Evolutionary conservation across 2,113 vertebrate species (phyloP), one percentile per base, ranked within the genome.

Genomic region (Delphinapterus leucas): DNA sequence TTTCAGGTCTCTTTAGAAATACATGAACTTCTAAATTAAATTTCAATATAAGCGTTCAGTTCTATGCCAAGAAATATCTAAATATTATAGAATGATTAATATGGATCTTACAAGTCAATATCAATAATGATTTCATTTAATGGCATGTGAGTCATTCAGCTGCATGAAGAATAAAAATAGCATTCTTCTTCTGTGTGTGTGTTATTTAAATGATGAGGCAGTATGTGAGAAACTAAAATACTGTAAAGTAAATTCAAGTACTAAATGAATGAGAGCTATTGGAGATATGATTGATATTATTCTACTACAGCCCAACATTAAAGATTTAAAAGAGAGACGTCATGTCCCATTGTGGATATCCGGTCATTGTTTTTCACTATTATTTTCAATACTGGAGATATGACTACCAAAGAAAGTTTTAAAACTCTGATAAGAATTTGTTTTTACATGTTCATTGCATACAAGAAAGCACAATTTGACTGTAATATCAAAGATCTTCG

Each of bases 1-100:
- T 96, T 90, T 61, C n/a, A 98, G 95, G 98, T 98, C 98, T 98
- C 97, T 98, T 98, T 97, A 60, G 96, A 97, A 98, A 98, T 76
- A 88, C 2, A 90, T 63, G 95, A 98, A 98, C 96, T 98, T 98
- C 76, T 90, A 94, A 89, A n/a, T 79, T 92, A 93, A 81, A 94
- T 94, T 90, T 76, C 91, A 97, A 97, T 97, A 96, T 58, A 2
- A 90, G 1, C 44, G 95, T n/a, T 76, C 36, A 84, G 58, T 89
- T 65, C 93, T 95, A 96, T 90, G 76, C 91, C 84, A 85, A 97
- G 25, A 98, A 97, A 91, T 84, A 98, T 67, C 92, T 97, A 97
- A 97, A 85, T 98, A 95, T 96, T 97, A 95, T 4, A 96, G 36
- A 97, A 95, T 90, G 85, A 98, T 92, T 91, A 92, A 96, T 83